Percentiles rank a stretch among this genome's conserved stretches.
Evolutionary conservation across 2,797 vertebrate genomes (phyloP).

Genomic region (Bryconaethiops microstoma): DNA sequence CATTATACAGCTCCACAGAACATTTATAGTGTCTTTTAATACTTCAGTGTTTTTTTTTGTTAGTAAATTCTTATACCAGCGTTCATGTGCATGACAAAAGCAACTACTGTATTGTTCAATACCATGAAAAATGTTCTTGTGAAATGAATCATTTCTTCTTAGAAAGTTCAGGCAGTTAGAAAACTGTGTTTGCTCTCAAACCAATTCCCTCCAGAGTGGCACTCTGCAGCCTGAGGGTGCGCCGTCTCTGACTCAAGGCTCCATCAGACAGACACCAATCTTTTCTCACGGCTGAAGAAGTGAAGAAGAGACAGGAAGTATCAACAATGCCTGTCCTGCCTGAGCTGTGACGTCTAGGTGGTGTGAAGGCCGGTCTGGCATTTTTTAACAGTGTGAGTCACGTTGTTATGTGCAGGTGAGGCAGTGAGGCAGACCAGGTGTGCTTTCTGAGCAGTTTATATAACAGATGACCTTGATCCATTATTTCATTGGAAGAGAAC

Average conservation of each 20-base stretch:
- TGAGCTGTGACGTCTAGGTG: not conserved
- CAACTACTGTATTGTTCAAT: not conserved
- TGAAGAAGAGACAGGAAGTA: slow-evolving; percentile 28
- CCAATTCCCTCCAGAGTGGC: slow-evolving; percentile 18
- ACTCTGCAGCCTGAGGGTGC: slow-evolving; percentile 26
- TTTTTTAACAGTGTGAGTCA: slow-evolving; percentile 40
- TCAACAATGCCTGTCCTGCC: not conserved
- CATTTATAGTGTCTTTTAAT: too few relatives aligned
- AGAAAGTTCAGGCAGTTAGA: slow-evolving; percentile 16
- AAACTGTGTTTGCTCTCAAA: slow-evolving; percentile 32
- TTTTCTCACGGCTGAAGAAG: slow-evolving; percentile 23
- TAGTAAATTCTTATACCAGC: not conserved
- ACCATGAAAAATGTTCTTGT: not conserved
- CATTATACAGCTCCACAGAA: too few relatives aligned
- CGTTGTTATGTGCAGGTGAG: not conserved
- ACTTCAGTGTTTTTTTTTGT: not conserved
- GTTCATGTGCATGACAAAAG: not conserved
- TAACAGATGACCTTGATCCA: not conserved
- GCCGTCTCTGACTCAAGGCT: slow-evolving; percentile 59
- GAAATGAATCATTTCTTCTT: slow-evolving; percentile 26
- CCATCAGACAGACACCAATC: slow-evolving; percentile 41
- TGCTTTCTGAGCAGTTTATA: not conserved
- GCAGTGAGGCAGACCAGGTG: slow-evolving; percentile 17
- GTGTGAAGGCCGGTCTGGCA: not conserved
- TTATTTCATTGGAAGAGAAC: not conserved